phyloP scores from a whole-genome alignment of 2,797 vertebrate species.

The Champsocephalus esox region DNA sequence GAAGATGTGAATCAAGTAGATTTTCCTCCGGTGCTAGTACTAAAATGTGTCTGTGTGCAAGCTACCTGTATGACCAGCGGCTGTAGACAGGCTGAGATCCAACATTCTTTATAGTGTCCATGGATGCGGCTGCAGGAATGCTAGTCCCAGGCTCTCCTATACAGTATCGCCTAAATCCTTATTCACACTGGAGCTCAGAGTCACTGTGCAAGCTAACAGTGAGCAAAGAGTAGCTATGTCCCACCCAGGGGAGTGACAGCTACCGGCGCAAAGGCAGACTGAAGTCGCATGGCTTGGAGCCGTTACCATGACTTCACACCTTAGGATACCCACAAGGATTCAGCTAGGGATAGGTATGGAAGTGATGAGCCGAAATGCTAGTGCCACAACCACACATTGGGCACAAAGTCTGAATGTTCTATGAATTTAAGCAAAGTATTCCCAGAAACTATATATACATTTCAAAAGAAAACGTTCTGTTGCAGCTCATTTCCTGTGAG shows the following conservation, averaged over 20 bases:
- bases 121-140: conserved; percentile 71
- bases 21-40: too few species aligned
- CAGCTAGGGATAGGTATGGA: conserved; percentile 22
- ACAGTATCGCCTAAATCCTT: conserved; percentile 25
- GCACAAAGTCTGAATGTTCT: neutral
- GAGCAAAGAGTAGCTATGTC: conserved; percentile 56
- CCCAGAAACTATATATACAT: conserved; percentile 11
- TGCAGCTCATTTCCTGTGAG: conserved; percentile 64
- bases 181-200: conserved; percentile 28
- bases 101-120: conserved; percentile 80
- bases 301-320: conserved; percentile 73
- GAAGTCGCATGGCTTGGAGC: conserved; percentile 58
- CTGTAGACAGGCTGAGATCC: conserved; percentile 84
- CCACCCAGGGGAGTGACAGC: conserved; percentile 74
- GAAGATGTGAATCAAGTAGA: too few species aligned
- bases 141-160: conserved; percentile 38
- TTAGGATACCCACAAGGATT: conserved; percentile 45
- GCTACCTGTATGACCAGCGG: conserved; percentile 89
- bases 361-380: conserved; percentile 17
- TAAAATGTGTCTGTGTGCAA: conserved; percentile 6
- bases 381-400: neutral
- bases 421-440: neutral
- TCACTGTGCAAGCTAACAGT: conserved; percentile 24
- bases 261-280: conserved; percentile 47
- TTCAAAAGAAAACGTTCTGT: conserved; percentile 27